Percentiles rank a stretch among this genome's conserved stretches.
phyloP scores from a whole-genome alignment of 2,113 vertebrate species.

The Nematolebias whitei region DNA sequence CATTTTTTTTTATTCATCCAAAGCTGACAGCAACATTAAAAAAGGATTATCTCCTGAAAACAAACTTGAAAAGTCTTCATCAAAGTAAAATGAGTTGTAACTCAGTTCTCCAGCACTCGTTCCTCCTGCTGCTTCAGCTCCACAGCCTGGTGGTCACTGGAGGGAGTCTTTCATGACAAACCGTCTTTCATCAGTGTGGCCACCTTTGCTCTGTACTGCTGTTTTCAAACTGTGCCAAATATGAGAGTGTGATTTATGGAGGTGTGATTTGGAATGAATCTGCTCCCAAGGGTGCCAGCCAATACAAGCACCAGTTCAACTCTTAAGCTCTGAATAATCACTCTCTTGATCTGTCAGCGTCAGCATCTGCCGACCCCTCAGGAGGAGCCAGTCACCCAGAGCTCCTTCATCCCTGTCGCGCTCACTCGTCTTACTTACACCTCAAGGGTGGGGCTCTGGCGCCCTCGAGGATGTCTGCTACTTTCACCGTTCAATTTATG shows the following conservation, averaged over 20 bases:
- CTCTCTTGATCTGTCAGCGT: slow-evolving; percentile 67
- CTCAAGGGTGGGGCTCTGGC: slow-evolving; percentile 22
- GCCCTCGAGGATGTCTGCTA: slow-evolving; percentile 12
- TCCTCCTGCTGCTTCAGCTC: slow-evolving; percentile 2
- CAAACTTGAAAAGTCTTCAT: slow-evolving; percentile 13
- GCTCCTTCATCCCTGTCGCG: slow-evolving; percentile 46
- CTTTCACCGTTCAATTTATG: slow-evolving; percentile 54
- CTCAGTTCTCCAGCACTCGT: slow-evolving; percentile 15
- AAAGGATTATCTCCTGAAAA: slow-evolving; percentile 7
- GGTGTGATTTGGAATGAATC: slow-evolving; percentile 72
- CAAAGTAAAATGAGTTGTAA: slow-evolving; percentile 21
- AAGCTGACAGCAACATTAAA: too few species aligned
- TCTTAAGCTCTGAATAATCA: slow-evolving; percentile 73
- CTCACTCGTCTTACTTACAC: slow-evolving; percentile 37
- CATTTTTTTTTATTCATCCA: too few species aligned
- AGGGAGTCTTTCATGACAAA: slow-evolving; percentile 31
- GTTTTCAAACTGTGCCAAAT: slow-evolving; percentile 44
- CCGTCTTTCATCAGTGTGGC: slow-evolving; percentile 40
- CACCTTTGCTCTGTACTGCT: slow-evolving; percentile 38
- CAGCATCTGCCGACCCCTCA: slow-evolving; percentile 59
- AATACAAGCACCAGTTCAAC: slow-evolving; percentile 71
- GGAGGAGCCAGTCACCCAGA: slow-evolving; percentile 53
- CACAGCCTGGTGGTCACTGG: slow-evolving; percentile 15
- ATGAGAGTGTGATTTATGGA: slow-evolving; percentile 65
- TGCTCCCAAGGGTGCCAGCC: slow-evolving; percentile 52